Evolutionary conservation across 2,888 invertebrate genomes (phyloP).

Genomic region (Oxycera nigricornis): DNA sequence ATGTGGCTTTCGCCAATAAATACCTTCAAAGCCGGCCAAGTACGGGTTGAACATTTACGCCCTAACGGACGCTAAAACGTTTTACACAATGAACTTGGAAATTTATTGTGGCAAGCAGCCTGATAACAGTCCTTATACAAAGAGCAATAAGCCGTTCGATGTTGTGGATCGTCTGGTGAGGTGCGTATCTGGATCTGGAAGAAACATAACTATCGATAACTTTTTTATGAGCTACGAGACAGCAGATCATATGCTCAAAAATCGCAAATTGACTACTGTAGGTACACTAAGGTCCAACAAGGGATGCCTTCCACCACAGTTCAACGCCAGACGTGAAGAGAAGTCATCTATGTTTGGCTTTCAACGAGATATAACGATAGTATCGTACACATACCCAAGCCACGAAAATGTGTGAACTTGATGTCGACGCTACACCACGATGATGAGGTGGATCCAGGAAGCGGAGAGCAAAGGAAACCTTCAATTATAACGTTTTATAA

Average conservation of each 20-base stretch:
- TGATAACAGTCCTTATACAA: neutral
- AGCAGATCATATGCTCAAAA: neutral
- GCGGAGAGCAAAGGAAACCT: neutral
- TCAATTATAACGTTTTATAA: neutral
- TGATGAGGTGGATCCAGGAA: neutral
- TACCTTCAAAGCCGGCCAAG: too few species aligned
- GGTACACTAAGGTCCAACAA: slow-evolving; percentile 2
- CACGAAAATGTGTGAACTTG: neutral
- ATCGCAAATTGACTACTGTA: too few species aligned
- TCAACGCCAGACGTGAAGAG: neutral
- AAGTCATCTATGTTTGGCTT: neutral
- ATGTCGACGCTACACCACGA: neutral
- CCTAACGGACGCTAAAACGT: neutral
- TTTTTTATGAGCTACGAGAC: neutral
- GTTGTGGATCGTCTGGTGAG: neutral
- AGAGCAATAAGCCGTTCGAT: neutral
- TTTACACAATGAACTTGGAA: neutral
- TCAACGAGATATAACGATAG: neutral
- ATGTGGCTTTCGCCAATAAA: too few species aligned
- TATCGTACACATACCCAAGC: neutral
- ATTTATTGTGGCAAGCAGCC: neutral
- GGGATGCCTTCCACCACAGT: neutral
- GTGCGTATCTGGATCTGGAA: neutral
- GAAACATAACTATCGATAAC: neutral
- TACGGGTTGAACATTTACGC: neutral